phyloP scores from a whole-genome alignment of 1,140 invertebrate genomes.

The Drosophila littoralis region DNA sequence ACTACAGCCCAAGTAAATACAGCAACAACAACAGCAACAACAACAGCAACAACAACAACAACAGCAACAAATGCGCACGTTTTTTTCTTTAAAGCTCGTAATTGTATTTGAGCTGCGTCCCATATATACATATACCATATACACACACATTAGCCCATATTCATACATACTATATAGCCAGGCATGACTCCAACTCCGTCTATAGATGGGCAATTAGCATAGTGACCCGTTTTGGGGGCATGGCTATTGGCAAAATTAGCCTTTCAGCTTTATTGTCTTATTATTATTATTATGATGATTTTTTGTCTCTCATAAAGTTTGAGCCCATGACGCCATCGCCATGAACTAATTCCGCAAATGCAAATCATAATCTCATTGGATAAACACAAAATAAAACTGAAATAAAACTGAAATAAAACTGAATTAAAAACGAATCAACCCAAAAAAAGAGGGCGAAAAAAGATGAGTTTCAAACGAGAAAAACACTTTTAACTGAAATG shows the following conservation, averaged over 20 bases:
- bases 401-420: background rate
- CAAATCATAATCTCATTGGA: conserved; percentile 43
- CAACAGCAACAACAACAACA: conserved; percentile 23
- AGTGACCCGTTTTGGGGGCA: conserved; percentile 38
- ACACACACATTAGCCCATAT: background rate
- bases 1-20: conserved; percentile 16
- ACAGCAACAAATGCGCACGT: conserved; percentile 20
- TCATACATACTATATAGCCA: conserved; percentile 4
- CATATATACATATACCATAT: conserved; percentile 12
- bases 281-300: no score
- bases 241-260: conserved; percentile 15
- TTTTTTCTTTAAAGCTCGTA: conserved; percentile 25
- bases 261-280: background rate
- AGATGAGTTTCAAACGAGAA: background rate
- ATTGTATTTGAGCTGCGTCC: conserved; percentile 35
- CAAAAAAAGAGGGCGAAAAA: background rate
- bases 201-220: conserved; percentile 39
- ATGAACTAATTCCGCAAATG: conserved; percentile 58
- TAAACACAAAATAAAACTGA: conserved; percentile 9
- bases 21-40: conserved; percentile 30
- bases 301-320: conserved; percentile 17
- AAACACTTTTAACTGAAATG: conserved; percentile 5
- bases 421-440: background rate
- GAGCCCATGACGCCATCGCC: conserved; percentile 51
- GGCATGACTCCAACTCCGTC: conserved; percentile 1